Evolutionary conservation across 1,140 invertebrate species (phyloP), one percentile per base, ranked within the genome.

Genomic region (Drosophila mojavensis): DNA sequence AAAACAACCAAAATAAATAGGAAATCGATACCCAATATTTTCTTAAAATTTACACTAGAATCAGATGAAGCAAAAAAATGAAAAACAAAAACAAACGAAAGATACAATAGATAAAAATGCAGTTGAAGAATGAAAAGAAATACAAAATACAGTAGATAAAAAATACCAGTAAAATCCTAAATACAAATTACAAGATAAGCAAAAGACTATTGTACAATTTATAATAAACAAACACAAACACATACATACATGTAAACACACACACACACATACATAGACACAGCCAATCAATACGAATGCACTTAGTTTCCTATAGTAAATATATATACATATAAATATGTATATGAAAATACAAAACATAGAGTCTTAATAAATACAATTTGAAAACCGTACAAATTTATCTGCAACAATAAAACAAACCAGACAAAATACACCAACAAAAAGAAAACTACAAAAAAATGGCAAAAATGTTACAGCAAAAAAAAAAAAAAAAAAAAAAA

Each of bases 381-480:
- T 77, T 78, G 66, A 75, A 72, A 86, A 83, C 84, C 83, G 83
- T 88, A 88, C 83, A 88, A 88, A 88, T 88, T 88, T 88, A 88
- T 76, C 72, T 77, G 56, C 61, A 60, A 74, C 28, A 78, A 67
- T 55, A 78, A 48, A 63, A 64, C 55, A 51, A 71, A 63, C 70
- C 68, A 66, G 26, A 64, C 61, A 66, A 58, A 71, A 47, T 51
- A 76, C 76, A 65, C 56, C 65, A 59, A 51, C 43, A 64, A 43
- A 51, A 73, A 3, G 10, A 26, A 28, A 48, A 63, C 36, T 28
- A 48, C 20, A 33, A 70, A 39, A 28, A 58, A 43, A 24, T 28
- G 30, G n/a, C 17, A 48, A n/a, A 58, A 48, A 13, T 24, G 20
- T n/a, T 56, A 65, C 9, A 48, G 1, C 54, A 51, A 41, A 33